A percentile compares a stretch with the other conserved stretches of the same genome.
Evolutionary conservation across 2,113 vertebrate species (phyloP).

Genomic region (Danio rerio): GRCz12tu NC_133184.1:28489001-28489500

Average conservation of each 20-base stretch:
- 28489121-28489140: constrained; percentile 34
- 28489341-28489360: constrained; percentile 28
- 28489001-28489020: constrained; percentile 40
- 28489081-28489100: constrained; percentile 19
- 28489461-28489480: constrained; percentile 13
- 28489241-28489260: not conserved
- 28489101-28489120: constrained; percentile 41
- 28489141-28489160: constrained; percentile 43
- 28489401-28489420: not conserved
- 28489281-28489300: not conserved
- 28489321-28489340: constrained; percentile 33
- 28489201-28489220: constrained; percentile 24
- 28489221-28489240: constrained; percentile 42
- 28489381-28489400: constrained; percentile 18
- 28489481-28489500: constrained; percentile 3
- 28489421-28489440: constrained; percentile 14
- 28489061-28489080: constrained; percentile 35
- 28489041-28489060: constrained; percentile 27
- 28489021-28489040: constrained; percentile 29
- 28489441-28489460: constrained; percentile 14
- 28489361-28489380: constrained; percentile 24
- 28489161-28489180: constrained; percentile 44
- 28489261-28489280: not conserved
- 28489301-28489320: constrained; percentile 23
- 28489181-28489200: constrained; percentile 34